Percentiles rank a stretch among this genome's conserved stretches.
These are phyloP conservation scores for Oryzias sinensis DNA, from an alignment of 2,797 vertebrate species.

Conservation along the genomic window DNA sequence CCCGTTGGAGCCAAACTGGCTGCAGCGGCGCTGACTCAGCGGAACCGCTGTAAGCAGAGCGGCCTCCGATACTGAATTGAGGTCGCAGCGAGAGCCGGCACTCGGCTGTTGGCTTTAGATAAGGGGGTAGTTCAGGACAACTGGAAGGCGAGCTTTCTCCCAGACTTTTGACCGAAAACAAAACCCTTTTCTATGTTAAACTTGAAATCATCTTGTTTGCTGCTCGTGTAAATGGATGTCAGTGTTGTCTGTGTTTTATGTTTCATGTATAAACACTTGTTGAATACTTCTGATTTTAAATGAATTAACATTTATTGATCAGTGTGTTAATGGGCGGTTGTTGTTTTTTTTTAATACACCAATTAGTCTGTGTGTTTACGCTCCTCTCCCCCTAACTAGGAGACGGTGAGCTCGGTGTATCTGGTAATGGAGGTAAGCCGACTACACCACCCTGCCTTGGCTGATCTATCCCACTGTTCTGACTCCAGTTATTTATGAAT, in stretches of 20 bases:
- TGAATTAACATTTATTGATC: neutral
- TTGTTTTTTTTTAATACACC: slow-evolving; percentile 35
- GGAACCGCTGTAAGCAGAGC: slow-evolving; percentile 34
- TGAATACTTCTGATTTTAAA: too few species aligned
- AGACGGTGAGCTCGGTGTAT: slow-evolving; percentile 95
- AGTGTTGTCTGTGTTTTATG: neutral
- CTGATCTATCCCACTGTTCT: slow-evolving; percentile 11
- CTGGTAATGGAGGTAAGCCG: slow-evolving; percentile 98
- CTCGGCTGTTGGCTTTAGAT: slow-evolving; percentile 74
- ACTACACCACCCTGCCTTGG: slow-evolving; percentile 44
- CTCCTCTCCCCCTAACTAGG: slow-evolving; percentile 74
- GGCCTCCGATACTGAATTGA: slow-evolving; percentile 39
- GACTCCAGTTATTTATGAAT: too few species aligned
- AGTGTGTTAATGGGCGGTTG: slow-evolving; percentile 10
- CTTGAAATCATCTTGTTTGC: too few species aligned
- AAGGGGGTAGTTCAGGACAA: slow-evolving; percentile 44
- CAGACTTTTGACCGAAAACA: neutral
- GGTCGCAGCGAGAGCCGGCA: slow-evolving; percentile 37
- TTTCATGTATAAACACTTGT: neutral
- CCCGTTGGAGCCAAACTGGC: slow-evolving; percentile 37
- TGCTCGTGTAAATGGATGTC: too few species aligned
- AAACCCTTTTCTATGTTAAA: too few species aligned
- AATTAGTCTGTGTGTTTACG: slow-evolving; percentile 38
- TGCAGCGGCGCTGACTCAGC: slow-evolving; percentile 58
- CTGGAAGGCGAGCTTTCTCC: slow-evolving; percentile 15